phyloP scores from a whole-genome alignment of 2,888 invertebrate genomes.

The Nymphalis urticae region DNA sequence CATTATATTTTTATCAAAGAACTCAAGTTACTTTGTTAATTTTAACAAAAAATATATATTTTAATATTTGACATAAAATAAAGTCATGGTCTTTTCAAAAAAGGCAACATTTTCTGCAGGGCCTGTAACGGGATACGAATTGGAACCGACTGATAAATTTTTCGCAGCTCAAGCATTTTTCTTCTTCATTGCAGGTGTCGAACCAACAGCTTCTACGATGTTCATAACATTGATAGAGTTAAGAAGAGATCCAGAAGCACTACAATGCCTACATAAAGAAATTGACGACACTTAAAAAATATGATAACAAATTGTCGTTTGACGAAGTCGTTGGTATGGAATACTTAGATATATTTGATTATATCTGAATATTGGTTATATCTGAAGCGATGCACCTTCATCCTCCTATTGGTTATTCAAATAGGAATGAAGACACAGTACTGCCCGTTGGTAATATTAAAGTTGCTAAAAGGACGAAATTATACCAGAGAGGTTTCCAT shows the following conservation, averaged over 20 bases:
- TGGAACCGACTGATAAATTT: no score
- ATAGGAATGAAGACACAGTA: slow-evolving; percentile 49
- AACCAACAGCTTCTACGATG: slow-evolving; percentile 57
- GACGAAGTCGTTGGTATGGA: slow-evolving; percentile 52
- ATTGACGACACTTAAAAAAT: slow-evolving; percentile 50
- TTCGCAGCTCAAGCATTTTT: slow-evolving; percentile 62
- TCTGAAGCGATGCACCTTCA: slow-evolving; percentile 54
- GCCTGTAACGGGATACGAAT: no score
- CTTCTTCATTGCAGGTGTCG: slow-evolving; percentile 64
- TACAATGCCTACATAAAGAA: slow-evolving; percentile 55
- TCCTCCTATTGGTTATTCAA: slow-evolving; percentile 54
- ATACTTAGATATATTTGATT: slow-evolving; percentile 59
- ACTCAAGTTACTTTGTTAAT: no score
- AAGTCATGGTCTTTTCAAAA: no score
- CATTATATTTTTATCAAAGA: no score
- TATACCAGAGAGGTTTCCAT: no score
- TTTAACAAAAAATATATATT: no score
- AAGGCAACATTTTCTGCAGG: no score
- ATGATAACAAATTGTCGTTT: slow-evolving; percentile 48
- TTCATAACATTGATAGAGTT: slow-evolving; percentile 54
- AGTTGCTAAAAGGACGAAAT: slow-evolving; percentile 53
- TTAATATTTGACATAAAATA: no score
- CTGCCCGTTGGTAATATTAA: slow-evolving; percentile 57
- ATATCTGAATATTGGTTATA: no score
- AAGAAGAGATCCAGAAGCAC: slow-evolving; percentile 54